Evolutionary conservation across 2,888 invertebrate species (phyloP).

Genomic region (Callyntrura guangdongensis): DNA sequence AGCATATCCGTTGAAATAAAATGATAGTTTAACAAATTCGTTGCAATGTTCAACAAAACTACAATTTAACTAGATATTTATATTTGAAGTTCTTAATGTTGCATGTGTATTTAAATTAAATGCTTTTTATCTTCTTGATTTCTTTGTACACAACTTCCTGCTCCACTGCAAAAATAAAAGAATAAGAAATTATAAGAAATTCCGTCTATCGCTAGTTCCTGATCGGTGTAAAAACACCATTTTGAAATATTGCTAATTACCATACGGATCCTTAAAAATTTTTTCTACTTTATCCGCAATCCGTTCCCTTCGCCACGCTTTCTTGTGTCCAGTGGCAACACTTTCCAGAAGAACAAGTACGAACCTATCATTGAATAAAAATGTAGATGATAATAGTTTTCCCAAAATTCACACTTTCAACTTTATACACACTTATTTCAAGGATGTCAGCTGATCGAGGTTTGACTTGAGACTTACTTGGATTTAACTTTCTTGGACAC

Average conservation of each 20-base stretch:
- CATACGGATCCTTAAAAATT: constrained; percentile 91
- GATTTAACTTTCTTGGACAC: constrained; percentile 91
- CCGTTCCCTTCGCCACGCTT: constrained; percentile 90
- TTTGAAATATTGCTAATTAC: too few species aligned
- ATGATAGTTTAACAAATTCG: background rate
- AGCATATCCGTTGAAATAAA: background rate
- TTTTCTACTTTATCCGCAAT: constrained; percentile 92
- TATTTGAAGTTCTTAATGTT: background rate
- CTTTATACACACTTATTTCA: background rate
- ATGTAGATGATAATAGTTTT: too few species aligned
- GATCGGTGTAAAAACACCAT: too few species aligned
- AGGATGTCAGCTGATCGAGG: constrained; percentile 28
- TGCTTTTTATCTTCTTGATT: constrained; percentile 91
- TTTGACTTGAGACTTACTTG: constrained; percentile 89
- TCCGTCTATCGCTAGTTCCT: too few species aligned
- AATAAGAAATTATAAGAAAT: too few species aligned
- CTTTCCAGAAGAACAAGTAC: constrained; percentile 94
- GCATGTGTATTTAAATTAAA: constrained; percentile 44
- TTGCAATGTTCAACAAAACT: background rate
- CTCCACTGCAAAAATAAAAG: constrained; percentile 89
- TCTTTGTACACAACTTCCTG: constrained; percentile 90
- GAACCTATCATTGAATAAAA: constrained; percentile 87
- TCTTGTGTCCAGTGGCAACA: constrained; percentile 91
- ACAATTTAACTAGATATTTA: background rate
- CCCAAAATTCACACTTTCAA: background rate